Evolutionary conservation across 2,888 invertebrate species (phyloP), one percentile per base, ranked within the genome.

Genomic region (Nemoura dubitans): DNA sequence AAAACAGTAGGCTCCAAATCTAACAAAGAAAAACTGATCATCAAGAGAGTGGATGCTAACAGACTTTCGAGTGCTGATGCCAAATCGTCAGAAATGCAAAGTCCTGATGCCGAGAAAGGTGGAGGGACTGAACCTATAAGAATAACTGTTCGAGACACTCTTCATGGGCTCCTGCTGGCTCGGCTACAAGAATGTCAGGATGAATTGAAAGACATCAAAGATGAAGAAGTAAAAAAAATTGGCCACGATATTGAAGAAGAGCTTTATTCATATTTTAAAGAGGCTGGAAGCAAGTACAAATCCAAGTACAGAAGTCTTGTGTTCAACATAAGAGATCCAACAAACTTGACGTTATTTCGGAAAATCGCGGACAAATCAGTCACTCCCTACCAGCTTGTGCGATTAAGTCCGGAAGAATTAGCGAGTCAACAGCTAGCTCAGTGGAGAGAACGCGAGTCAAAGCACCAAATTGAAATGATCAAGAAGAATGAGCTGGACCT

Each of bases 371-470:
- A 96, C 88, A 95, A 95, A 89, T 93, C 95, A 6, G 93, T 97
- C 86, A 95, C 95, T 81, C 97, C 98, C 0, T 95, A 95, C 89
- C 96, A 97, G 89, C 92, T 99, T 89, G 98, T 97, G 0, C 93
- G 96, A 85, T 94, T 99, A 92, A 96, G 97, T 2, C 95, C 98
- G 0, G 98, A 98, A 89, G 98, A 98, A 90, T 93, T 99, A 91
- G 98, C 98, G 0, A 98, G 97, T 89, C 97, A 97, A 90, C 98
- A 98, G 91, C 92, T 99, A 89, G 97, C 98, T 0, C 95, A 97
- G 90, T 99, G 98, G 98, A 93, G 98, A 86, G 97, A 98, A 90
- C 95, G 97, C 89, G 98, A 98, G 91, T 95, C 95, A 2, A 97
- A 98, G 91, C 97, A 98, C 93, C 96, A 97, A 90, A 91, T 97